Base-by-base conservation (phyloP, 2,113 vertebrate species). In the Chaetura pelagica region DNA sequence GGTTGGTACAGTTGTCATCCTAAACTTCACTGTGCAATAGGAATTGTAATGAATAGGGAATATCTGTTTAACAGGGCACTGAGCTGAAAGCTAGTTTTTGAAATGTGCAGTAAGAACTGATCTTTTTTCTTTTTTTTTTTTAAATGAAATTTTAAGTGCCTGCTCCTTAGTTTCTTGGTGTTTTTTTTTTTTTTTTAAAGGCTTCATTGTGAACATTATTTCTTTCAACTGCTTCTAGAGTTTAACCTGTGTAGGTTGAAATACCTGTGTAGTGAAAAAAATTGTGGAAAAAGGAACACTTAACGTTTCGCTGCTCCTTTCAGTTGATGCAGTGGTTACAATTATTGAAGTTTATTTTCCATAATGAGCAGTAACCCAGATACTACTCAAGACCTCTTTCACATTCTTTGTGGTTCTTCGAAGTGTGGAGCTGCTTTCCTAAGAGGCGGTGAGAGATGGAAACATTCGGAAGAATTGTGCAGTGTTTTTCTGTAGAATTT, bases 211-310 rank as follows among this genome's bases (percentile, higher is more conserved):
- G 34, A 89, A 35, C 29, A 44, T 75, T 1, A n/a, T 32, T 38
- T 22, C 18, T 87, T 32, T 87, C 78, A 85, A 52, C 44, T 80
- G 35, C 63, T 91, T 71, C 40, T 87, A 30, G 12, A 66, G 27
- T 66, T 92, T 94, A 87, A 83, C 72, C 63, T 73, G 46, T 46
- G 51, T 90, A 74, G 76, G 80, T 22, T 92, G 87, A 81, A 89
- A 24, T 83, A 77, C 18, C 34, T 67, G 55, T 71, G 42, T 18
- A 91, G 42, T 59, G 68, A 87, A 46, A 44, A 57, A 82, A 75
- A 58, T 21, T 8, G 15, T 77, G 55, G 46, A 86, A 89, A 84
- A 80, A 80, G 52, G 52, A 76, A 24, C 4, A 1, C 62, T 21
- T 73, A 38, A 38, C 4, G 0, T 79, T 88, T 86, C 58, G 49